A percentile compares a stretch with the other conserved stretches of the same genome.
Evolutionary conservation across 2,113 vertebrate genomes (phyloP).

Genomic region (Ophthalmolycus amberensis): DNA sequence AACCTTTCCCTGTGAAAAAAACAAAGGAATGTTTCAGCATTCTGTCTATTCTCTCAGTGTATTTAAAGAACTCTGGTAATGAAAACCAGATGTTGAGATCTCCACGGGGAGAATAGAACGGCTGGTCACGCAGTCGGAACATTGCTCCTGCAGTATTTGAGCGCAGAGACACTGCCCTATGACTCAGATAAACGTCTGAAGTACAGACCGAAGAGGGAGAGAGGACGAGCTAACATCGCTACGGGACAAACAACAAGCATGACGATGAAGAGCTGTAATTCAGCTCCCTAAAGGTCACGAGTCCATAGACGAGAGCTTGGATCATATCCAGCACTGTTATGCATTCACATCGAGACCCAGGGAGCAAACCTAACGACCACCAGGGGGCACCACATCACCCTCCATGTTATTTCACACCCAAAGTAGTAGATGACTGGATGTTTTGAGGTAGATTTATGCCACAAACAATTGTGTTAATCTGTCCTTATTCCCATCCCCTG

Average conservation of each 20-base stretch:
- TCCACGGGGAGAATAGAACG: not conserved
- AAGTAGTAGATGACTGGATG: constrained; percentile 5
- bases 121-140: constrained; percentile 7
- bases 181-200: constrained; percentile 23
- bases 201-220: constrained; percentile 11
- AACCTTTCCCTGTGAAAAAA: constrained; percentile 5
- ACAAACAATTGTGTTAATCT: constrained; percentile 28
- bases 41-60: not conserved
- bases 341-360: not conserved
- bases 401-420: not conserved
- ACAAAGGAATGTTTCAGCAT: constrained; percentile 4
- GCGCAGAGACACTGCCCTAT: constrained; percentile 22
- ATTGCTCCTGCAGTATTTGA: not conserved
- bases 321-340: constrained; percentile 28
- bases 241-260: constrained; percentile 18
- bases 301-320: constrained; percentile 14
- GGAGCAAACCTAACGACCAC: constrained; percentile 32
- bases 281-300: constrained; percentile 38
- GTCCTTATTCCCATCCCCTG: constrained; percentile 20
- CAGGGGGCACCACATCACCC: constrained; percentile 54
- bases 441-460: constrained; percentile 1
- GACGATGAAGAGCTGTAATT: constrained; percentile 11
- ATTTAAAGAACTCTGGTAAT: not conserved
- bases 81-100: not conserved
- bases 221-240: constrained; percentile 27